Base-by-base conservation (phyloP, 2,888 invertebrate species). In the Aplocera efformata region DNA sequence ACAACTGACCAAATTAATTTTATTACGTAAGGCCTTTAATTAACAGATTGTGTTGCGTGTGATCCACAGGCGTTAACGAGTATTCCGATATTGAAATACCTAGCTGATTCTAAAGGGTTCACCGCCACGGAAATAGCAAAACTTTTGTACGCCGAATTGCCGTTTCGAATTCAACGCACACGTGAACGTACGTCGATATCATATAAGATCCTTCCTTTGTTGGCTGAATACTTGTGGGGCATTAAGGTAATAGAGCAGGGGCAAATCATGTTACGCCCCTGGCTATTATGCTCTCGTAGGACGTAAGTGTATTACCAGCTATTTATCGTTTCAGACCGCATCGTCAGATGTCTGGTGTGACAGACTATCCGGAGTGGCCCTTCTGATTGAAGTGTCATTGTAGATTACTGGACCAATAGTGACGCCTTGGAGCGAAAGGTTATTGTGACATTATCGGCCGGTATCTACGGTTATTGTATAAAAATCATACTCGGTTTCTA, bases 241-340 rank as follows among this genome's bases (percentile, higher is more conserved):
- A 79, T 81, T 78, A 79, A 69, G 72, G 76, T 76, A 80, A 78
- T 72, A 77, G 75, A 69, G 74, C 67, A 70, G 69, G 68, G 67
- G 74, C 72, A 80, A 83, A 83, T 82, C 80, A 76, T 69, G 74
- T 83, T 82, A 82, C 76, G 67, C 70, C 72, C 71, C 61, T 38
- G 56, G 69, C 78, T 77, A 78, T 81, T 75, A 79, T 63, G 64
- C 56, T 67, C 63, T 72, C 67, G 75, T 70, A 69, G 68, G 56
- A 56, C 62, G 30, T 80, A 78, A 82, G 74, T 82, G 68, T 78
- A 80, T 80, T 82, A 82, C 74, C 45, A 67, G 75, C 79, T 79
- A 82, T 81, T 82, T 80, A 77, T 78, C 73, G 73, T 74, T 71
- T 68, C 72, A 77, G 72, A 72, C 71, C 75, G 68, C 26, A 31